Conservation (phyloP, 2,888 invertebrate species). For the Cancer borealis region DNA sequence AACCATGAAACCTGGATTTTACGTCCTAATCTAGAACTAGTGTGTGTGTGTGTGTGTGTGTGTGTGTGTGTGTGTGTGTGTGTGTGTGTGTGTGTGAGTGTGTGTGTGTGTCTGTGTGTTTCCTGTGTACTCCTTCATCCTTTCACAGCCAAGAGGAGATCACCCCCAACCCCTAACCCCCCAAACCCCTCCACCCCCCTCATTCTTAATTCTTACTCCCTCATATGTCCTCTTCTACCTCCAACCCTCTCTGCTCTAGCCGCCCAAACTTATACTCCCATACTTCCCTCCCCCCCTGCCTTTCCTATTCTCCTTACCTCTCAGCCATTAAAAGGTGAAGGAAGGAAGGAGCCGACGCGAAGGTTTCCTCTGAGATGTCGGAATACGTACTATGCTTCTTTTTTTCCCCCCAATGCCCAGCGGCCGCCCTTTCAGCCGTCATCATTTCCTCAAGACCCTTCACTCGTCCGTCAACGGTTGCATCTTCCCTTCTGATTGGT, state of each 20-base stretch:
- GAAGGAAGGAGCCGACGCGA: neutral
- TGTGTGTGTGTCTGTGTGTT: neutral
- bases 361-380: slow-evolving; percentile 48
- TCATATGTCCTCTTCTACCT: neutral
- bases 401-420: neutral
- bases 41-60: slow-evolving; percentile 52
- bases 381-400: slow-evolving; percentile 13
- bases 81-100: slow-evolving; percentile 29
- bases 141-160: neutral
- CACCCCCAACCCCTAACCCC: neutral
- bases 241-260: neutral
- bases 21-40: neutral
- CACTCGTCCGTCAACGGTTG: slow-evolving; percentile 52
- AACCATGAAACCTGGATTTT: neutral
- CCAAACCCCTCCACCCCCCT: neutral
- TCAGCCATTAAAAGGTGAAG: neutral
- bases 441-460: slow-evolving; percentile 44
- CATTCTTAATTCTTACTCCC: slow-evolving; percentile 5
- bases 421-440: slow-evolving; percentile 58
- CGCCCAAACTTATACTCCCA: neutral
- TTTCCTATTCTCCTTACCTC: neutral
- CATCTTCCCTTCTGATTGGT: slow-evolving; percentile 53
- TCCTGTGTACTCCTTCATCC: neutral
- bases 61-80: slow-evolving; percentile 39
- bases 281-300: neutral